phyloP scores from a whole-genome alignment of 2,797 vertebrate species.

The Tarsius wallacei region DNA sequence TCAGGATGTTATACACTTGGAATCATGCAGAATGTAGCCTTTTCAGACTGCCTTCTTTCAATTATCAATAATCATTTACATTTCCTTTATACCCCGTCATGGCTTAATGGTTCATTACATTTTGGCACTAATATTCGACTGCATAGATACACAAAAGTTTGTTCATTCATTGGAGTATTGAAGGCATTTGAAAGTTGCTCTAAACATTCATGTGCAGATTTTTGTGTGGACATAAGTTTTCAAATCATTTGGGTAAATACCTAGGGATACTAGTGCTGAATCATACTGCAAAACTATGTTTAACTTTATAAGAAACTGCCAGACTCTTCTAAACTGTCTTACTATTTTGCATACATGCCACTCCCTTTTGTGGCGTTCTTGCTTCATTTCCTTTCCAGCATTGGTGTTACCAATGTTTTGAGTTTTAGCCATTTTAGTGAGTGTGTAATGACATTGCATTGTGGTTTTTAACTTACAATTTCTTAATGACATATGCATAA shows the following conservation, averaged over 20 bases:
- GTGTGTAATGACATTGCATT: background rate
- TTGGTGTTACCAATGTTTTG: background rate
- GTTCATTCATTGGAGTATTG: background rate
- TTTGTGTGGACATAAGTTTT: background rate
- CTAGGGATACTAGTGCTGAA: background rate
- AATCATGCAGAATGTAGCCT: background rate
- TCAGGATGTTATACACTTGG: background rate
- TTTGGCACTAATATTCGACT: background rate
- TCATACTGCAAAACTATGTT: background rate
- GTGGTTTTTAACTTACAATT: background rate
- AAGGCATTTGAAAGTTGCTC: background rate
- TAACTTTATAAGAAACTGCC: background rate
- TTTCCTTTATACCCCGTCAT: background rate
- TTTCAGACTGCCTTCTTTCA: background rate
- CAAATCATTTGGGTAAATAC: background rate
- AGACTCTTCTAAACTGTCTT: no score
- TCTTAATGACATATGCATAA: background rate
- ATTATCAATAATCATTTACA: background rate
- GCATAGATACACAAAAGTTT: background rate
- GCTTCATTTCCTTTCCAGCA: background rate
- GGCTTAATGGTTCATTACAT: background rate
- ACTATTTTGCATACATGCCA: background rate
- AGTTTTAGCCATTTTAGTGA: background rate
- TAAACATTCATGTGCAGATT: background rate
- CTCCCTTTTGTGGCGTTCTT: background rate